Percentiles rank a stretch among this genome's conserved stretches.
These are phyloP conservation scores for Pseudomugil tenellus DNA, from an alignment of 2,797 vertebrate species.

Conservation along the genomic window DNA sequence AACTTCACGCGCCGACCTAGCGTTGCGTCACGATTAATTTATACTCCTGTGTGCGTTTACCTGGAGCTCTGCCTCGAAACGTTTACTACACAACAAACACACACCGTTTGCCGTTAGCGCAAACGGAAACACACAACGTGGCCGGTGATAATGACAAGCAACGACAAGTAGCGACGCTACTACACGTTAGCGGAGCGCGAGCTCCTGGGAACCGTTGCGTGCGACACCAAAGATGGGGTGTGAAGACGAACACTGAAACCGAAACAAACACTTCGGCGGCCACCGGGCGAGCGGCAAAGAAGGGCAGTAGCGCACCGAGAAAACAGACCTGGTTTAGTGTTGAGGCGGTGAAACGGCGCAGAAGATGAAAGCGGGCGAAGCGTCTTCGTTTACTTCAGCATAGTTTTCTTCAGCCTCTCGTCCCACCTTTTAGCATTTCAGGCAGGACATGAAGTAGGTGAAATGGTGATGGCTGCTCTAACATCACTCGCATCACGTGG, in stretches of 20 bases:
- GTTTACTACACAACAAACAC: slow-evolving; percentile 41
- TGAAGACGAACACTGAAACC: slow-evolving; percentile 25
- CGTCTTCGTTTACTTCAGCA: slow-evolving; percentile 68
- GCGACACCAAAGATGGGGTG: not conserved
- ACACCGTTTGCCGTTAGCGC: slow-evolving; percentile 35
- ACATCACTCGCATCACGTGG: slow-evolving; percentile 84
- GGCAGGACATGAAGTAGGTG: slow-evolving; percentile 75
- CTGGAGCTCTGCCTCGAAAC: slow-evolving; percentile 12
- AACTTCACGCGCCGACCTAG: not conserved
- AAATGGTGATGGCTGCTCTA: slow-evolving; percentile 84
- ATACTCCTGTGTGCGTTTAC: not conserved
- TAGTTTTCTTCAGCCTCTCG: slow-evolving; percentile 34
- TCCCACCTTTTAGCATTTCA: slow-evolving; percentile 59
- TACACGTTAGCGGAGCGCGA: rapidly evolving
- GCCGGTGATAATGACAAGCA: slow-evolving; percentile 22
- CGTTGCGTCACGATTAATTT: not conserved
- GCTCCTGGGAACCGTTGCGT: not conserved
- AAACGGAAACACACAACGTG: slow-evolving; percentile 10
- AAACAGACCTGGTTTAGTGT: slow-evolving; percentile 76
- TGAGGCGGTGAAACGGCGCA: not conserved
- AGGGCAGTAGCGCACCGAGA: not conserved
- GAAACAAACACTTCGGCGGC: slow-evolving; percentile 35
- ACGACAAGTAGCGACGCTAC: not conserved
- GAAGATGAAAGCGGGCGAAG: not conserved
- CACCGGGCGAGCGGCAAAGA: slow-evolving; percentile 28